phyloP scores from a whole-genome alignment of 1,140 invertebrate species.

The Anadara kagoshimensis region DNA sequence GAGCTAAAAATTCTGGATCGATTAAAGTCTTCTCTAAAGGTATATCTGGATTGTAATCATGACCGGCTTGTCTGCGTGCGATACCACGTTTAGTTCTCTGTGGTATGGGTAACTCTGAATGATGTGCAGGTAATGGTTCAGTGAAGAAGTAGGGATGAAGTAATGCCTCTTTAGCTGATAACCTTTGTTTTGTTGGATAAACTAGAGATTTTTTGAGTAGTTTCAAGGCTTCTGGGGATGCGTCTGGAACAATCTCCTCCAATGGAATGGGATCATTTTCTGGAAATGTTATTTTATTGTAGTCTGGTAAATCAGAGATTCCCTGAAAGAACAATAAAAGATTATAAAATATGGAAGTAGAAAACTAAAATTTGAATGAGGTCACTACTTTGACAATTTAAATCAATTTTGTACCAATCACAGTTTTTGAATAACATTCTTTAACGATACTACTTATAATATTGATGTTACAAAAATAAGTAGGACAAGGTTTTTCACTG shows the following conservation, averaged over 20 bases:
- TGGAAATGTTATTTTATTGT: slow-evolving; percentile 96
- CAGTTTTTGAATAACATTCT: too few relatives aligned
- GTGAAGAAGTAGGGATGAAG: slow-evolving; percentile 78
- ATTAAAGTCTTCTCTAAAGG: slow-evolving; percentile 68
- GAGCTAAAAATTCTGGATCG: slow-evolving; percentile 65
- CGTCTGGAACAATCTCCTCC: slow-evolving; percentile 81
- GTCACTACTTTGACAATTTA: too few relatives aligned
- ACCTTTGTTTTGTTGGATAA: slow-evolving; percentile 87
- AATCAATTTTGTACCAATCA: too few relatives aligned
- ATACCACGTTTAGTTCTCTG: slow-evolving; percentile 63
- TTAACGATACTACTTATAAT: too few relatives aligned
- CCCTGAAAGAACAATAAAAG: slow-evolving; percentile 77
- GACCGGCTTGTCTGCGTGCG: slow-evolving; percentile 63
- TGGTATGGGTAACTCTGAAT: slow-evolving; percentile 76
- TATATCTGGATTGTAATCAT: slow-evolving; percentile 71
- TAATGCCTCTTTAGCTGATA: slow-evolving; percentile 85
- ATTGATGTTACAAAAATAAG: too few relatives aligned
- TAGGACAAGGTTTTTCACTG: too few relatives aligned
- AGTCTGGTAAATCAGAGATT: slow-evolving; percentile 92
- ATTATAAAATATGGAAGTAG: too few relatives aligned
- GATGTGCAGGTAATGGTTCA: slow-evolving; percentile 75
- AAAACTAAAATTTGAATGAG: too few relatives aligned
- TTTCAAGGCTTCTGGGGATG: slow-evolving; percentile 82
- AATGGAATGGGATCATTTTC: slow-evolving; percentile 83
- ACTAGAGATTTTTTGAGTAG: slow-evolving; percentile 86